Evolutionary conservation across 1,140 invertebrate genomes (phyloP), one percentile per base, ranked within the genome.

Genomic region (Sycophila sp.): DNA sequence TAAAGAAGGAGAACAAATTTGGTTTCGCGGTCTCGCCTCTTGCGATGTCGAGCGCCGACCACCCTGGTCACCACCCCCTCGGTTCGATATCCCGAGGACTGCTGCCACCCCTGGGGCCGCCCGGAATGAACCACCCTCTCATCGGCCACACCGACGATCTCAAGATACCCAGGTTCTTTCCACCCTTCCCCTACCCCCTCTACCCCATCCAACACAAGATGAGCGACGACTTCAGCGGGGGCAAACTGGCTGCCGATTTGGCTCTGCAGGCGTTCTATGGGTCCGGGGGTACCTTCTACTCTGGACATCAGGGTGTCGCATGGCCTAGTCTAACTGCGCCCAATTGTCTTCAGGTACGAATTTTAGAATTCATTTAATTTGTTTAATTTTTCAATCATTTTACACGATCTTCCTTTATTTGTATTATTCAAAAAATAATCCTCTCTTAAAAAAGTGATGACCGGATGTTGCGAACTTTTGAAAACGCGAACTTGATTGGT

Each of bases 1-100:
- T 93, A 60, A 94, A 93, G 79, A 93, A 93, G 75, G 92, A 93
- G 76, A 89, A 91, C 28, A 92, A 93, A 79, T 93, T 91, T 75
- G 90, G 89, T 1, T 92, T 92, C 79, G 87, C 89, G 6, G 88
- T 92, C 72, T 89, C 89, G 30, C 89, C 90, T 0, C 80, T 91
- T 7, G 83, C 90, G 71, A 88, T 90, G 34, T 87, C 89, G 4
- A 58, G 78, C 4, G n/a, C 83, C 63, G 87, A 88, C 11, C 30
- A 64, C 40, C 45, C 47, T 17, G 47, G 53, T 15, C 42, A 49
- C 28, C 6, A 13, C 5, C 78, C 80, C 28, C 73, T 88, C 73
- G 80, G 71, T 77, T 83, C 76, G 6, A 87, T 91, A 58, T 89
- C 90, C 2, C 84, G 91, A 49, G 84, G 89, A 32, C 81, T 92